These are phyloP conservation scores for Amphiprion ocellaris DNA, from an alignment of 2,113 vertebrate genomes.

Conservation along the genomic window DNA sequence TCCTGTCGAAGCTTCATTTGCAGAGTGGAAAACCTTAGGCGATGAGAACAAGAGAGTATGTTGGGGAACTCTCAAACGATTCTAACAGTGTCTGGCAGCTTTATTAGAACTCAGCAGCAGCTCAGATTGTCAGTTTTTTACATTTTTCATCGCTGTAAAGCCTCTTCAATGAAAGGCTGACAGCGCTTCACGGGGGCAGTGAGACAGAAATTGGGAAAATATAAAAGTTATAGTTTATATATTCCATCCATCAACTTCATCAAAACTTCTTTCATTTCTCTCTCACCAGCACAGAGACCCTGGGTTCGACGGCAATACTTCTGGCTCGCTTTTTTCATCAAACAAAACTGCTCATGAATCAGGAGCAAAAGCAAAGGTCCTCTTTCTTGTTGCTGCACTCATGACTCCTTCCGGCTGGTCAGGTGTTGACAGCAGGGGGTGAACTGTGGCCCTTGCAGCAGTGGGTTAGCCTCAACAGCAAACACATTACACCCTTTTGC, in stretches of 20 bases:
- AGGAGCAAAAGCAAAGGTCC: not conserved
- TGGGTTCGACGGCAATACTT: not conserved
- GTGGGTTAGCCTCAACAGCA: not conserved
- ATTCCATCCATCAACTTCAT: conserved; percentile 36
- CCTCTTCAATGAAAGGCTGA: conserved; percentile 29
- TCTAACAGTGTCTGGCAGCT: conserved; percentile 60
- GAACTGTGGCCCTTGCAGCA: not conserved
- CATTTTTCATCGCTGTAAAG: conserved; percentile 34
- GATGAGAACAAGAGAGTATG: conserved; percentile 43
- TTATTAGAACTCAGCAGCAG: conserved; percentile 50
- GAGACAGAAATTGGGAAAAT: conserved; percentile 41
- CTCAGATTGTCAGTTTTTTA: conserved; percentile 37
- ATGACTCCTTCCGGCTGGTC: not conserved
- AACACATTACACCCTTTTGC: not conserved
- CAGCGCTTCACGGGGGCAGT: conserved; percentile 14
- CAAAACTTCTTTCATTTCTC: conserved; percentile 26
- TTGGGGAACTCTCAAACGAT: conserved; percentile 48
- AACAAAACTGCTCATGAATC: not conserved
- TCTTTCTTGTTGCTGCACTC: not conserved
- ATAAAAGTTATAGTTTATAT: conserved; percentile 26
- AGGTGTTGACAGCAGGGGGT: not conserved
- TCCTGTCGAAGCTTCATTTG: conserved; percentile 59
- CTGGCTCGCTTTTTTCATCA: not conserved
- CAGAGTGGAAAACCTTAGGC: conserved; percentile 53
- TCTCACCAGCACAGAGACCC: conserved; percentile 7